A percentile compares a stretch with the other conserved stretches of the same genome.
Conservation (phyloP, 2,113 vertebrate genomes). For the Urocitellus parryii region DNA sequence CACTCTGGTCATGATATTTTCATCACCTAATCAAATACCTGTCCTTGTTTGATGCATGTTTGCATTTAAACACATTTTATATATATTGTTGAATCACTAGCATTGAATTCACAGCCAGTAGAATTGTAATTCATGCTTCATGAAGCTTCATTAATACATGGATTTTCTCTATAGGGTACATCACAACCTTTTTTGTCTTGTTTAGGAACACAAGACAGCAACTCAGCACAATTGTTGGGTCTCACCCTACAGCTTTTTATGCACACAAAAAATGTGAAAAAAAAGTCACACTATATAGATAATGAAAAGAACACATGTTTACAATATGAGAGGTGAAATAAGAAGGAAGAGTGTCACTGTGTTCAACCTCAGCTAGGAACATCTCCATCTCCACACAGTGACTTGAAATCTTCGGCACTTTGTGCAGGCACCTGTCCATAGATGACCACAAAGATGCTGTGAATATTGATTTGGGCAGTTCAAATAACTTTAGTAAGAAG, state of each 20-base stretch:
- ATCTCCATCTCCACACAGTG: background rate
- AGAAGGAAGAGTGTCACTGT: background rate
- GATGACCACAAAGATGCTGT: background rate
- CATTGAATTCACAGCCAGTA: background rate
- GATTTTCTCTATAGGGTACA: background rate
- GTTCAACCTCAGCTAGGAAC: background rate
- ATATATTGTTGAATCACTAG: background rate
- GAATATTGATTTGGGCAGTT: background rate
- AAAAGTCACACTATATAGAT: background rate
- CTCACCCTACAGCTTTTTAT: too few relatives aligned
- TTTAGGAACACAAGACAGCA: background rate
- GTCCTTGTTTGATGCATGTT: background rate
- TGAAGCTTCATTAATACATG: background rate
- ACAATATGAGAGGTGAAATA: background rate
- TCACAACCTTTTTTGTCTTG: background rate
- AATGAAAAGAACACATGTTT: background rate
- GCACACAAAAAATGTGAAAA: background rate
- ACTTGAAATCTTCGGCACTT: background rate
- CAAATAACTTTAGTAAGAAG: background rate
- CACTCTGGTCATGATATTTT: background rate
- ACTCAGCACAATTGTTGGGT: background rate
- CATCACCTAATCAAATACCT: background rate
- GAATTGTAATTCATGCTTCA: background rate
- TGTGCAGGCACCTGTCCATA: rapidly evolving
- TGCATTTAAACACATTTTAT: background rate